Evolutionary conservation across 2,797 vertebrate species (phyloP), one percentile per base, ranked within the genome.

Genomic region (Leptodactylus fallax): DNA sequence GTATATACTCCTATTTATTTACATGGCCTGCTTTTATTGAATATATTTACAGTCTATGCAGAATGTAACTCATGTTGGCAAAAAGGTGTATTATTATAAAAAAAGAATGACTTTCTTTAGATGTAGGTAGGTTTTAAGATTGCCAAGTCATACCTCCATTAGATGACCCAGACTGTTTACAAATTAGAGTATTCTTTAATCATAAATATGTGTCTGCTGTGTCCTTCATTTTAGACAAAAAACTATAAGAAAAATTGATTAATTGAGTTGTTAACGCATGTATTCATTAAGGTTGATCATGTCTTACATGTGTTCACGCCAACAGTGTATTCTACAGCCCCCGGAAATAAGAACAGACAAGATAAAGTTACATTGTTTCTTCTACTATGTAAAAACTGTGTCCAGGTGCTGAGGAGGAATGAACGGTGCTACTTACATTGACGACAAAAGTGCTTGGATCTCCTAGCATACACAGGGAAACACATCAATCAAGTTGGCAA

Each of bases 401-500:
- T 83, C 79, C 88, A 89, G 88, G 84, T 86, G 88, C 84, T 83
- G 61, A 56, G 71, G 72, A 78, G 79, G 79, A 78, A 86, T 72
- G 69, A 47, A 12, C 79, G 82, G 67, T 51, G 58, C 27, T 86
- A 60, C 58, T 82, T 89, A 78, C 27, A 83, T 45, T 89, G 79
- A 83, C 23, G 72, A 89, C 79, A 89, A 83, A 84, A 86, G 83
- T 82, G 71, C 88, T 89, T 89, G 88, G 87, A 89, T 89, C 79
- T 89, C 71, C 72, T 86, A 86, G 72, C 84, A 86, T 58, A 79
- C 72, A 86, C 77, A 78, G 53, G 74, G 81, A 89, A 76, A 77
- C 65, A 53, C 84, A 89, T 89, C 88, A 89, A 89, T 89, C 88
- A 89, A 65, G 81, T 86, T 86, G 80, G 84, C 88, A 89, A 86